Evolutionary conservation across 2,113 vertebrate genomes (phyloP), one percentile per base, ranked within the genome.

Genomic region (Brachyhypopomus occidentalis): DNA sequence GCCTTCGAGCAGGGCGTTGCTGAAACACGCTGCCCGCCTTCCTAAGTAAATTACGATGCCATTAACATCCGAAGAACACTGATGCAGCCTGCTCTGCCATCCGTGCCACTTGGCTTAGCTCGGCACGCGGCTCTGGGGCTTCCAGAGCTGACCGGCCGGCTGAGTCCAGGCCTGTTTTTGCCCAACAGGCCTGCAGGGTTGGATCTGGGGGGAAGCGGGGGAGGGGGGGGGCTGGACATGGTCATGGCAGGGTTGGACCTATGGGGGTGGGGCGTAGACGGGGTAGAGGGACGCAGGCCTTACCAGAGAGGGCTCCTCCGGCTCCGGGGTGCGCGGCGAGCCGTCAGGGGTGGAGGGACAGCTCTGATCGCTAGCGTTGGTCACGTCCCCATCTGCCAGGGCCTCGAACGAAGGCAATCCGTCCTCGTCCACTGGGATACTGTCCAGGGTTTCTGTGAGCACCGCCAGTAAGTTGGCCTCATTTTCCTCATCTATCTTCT

Each of bases 401-500:
- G 96, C 96, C 91, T 97, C 97, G 92, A 99, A 99, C 76, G 97
- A 98, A 94, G 97, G 97, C 93, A 99, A 95, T 93, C 97, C 97
- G 95, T 99, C 97, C 94, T 98, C 97, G 90, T 99, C 97, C 95
- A 99, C 96, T 36, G 97, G 97, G 94, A 99, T 97, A 92, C 95
- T 98, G 93, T 99, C 97, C 95, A 99, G 93, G 78, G 97, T 99
- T 92, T 99, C 97, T 88, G 97, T 98, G 90, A 99, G 96, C 90
- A 98, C 97, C 64, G 97, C 97, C 94, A 99, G 95, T 94, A 99
- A 95, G 94, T 98, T 99, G 84, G 97, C 97, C 93, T 98, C 97
- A 84, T 96, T 98, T 92, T 98, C 97, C 94, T 99, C 97, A 94
- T 99, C 97, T 97, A 99, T 97, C 95, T 99, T 99, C 97, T 98